Evolutionary conservation across 2,113 vertebrate species (phyloP).

Genomic region (Beaufortia kweichowensis): DNA sequence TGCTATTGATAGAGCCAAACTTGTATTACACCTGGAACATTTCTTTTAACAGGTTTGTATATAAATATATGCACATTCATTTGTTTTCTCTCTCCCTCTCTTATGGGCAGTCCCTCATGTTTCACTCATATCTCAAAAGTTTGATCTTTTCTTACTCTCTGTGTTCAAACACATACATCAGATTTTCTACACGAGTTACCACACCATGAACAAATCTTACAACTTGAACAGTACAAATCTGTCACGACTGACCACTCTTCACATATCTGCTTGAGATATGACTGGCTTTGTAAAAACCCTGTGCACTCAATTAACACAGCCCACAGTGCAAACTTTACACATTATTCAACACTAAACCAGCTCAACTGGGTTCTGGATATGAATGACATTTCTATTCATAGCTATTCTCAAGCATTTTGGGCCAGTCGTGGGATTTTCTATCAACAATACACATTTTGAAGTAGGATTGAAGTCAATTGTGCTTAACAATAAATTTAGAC

Average conservation of each 20-base stretch:
- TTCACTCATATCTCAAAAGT: too few relatives aligned
- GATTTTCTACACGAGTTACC: neutral
- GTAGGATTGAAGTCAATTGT: too few relatives aligned
- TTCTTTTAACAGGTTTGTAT: neutral
- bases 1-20: neutral
- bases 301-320: neutral
- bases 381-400: neutral
- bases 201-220: neutral
- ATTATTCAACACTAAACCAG: neutral
- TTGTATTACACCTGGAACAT: neutral
- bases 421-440: neutral
- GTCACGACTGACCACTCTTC: neutral
- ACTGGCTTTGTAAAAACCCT: slow-evolving; percentile 15
- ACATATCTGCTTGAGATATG: slow-evolving; percentile 1
- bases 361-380: neutral
- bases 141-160: too few relatives aligned
- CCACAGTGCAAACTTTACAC: neutral
- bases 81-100: too few relatives aligned
- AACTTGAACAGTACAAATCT: neutral
- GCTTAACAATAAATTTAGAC: too few relatives aligned
- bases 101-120: too few relatives aligned
- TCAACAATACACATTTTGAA: too few relatives aligned
- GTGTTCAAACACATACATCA: too few relatives aligned
- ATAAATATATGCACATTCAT: too few relatives aligned
- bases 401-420: neutral